Conservation (phyloP, 2,888 invertebrate genomes). For the Calephelis perditalis region DNA sequence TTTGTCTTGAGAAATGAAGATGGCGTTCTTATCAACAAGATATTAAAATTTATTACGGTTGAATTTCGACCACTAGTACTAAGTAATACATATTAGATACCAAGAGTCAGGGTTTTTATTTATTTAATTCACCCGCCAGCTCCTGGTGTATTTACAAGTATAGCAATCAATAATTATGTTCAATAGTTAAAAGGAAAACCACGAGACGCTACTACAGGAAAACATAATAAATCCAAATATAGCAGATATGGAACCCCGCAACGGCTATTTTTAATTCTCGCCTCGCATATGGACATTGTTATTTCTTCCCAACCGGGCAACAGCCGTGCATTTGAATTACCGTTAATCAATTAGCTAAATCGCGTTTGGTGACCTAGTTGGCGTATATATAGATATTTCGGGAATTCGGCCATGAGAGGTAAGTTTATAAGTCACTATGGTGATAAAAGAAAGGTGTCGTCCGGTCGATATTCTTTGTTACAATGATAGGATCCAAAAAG, state of each 20-base stretch:
- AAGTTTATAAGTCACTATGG: constrained; percentile 51
- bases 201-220: constrained; percentile 12
- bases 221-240: constrained; percentile 39
- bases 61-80: no score
- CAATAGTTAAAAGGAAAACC: constrained; percentile 7
- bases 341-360: constrained; percentile 25
- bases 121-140: no score
- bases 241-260: constrained; percentile 59
- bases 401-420: constrained; percentile 48
- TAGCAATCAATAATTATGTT: constrained; percentile 5
- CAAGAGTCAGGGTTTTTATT: no score
- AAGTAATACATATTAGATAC: no score
- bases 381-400: constrained; percentile 35
- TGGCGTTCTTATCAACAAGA: no score
- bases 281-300: constrained; percentile 60
- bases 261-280: constrained; percentile 62
- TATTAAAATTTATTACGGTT: no score
- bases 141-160: not conserved
- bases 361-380: constrained; percentile 57
- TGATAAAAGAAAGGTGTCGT: constrained; percentile 38
- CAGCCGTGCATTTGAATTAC: constrained; percentile 36
- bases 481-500: not conserved
- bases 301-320: constrained; percentile 47
- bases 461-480: not conserved
- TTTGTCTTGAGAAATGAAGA: no score